Percentiles rank a stretch among this genome's conserved stretches.
Conservation (phyloP, 2,888 invertebrate genomes). For the Villa cingulata region DNA sequence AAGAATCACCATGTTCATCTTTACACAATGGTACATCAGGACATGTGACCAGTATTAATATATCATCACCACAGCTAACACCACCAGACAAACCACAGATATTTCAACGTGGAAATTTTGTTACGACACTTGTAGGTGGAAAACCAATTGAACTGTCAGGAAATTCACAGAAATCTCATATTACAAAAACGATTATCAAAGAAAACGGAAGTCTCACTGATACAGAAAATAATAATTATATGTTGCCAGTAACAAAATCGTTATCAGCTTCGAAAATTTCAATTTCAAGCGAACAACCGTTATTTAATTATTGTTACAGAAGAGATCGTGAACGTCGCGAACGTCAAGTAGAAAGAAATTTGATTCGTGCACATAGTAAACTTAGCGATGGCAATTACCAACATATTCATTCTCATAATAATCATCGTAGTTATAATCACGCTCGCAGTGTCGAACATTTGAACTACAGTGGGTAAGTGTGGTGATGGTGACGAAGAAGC, state of each 20-base stretch:
- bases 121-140: constrained; percentile 53
- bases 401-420: neutral
- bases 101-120: constrained; percentile 68
- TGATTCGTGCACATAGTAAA: neutral
- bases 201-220: constrained; percentile 24
- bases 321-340: constrained; percentile 25
- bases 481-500: too few species aligned
- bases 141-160: constrained; percentile 28
- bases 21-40: constrained; percentile 10
- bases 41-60: constrained; percentile 59
- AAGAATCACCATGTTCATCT: constrained; percentile 17
- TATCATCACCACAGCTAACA: constrained; percentile 44
- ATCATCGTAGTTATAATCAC: constrained; percentile 21
- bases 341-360: neutral
- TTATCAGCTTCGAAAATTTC: constrained; percentile 34
- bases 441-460: constrained; percentile 34
- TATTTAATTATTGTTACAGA: constrained; percentile 21
- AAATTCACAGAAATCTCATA: constrained; percentile 18
- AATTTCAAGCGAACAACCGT: constrained; percentile 31
- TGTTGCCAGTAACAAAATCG: constrained; percentile 25
- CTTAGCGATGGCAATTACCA: constrained; percentile 9
- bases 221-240: constrained; percentile 15
- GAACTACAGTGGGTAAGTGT: constrained; percentile 28
- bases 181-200: constrained; percentile 33
- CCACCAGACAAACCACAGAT: constrained; percentile 45